phyloP scores from a whole-genome alignment of 2,888 invertebrate species.

The Agrilus cyanescens region DNA sequence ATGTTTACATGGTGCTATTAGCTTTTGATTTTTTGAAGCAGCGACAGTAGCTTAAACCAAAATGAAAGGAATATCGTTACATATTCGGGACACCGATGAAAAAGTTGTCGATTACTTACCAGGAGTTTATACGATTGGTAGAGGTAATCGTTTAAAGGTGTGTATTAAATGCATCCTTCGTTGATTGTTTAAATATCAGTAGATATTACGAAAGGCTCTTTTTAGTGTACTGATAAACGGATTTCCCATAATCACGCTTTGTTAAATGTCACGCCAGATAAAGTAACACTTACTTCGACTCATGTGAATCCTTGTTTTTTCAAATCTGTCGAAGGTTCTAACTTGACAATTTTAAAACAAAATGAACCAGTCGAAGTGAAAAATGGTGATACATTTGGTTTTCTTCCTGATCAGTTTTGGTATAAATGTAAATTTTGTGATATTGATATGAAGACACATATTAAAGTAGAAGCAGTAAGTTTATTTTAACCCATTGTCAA shows the following conservation, averaged over 20 bases:
- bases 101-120: not conserved
- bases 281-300: constrained; percentile 35
- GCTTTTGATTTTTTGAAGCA: too few relatives aligned
- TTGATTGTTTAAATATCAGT: not conserved
- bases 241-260: constrained; percentile 43
- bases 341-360: constrained; percentile 30
- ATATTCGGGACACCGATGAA: too few relatives aligned
- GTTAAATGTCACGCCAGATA: constrained; percentile 32
- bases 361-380: constrained; percentile 28
- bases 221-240: constrained; percentile 40
- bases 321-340: constrained; percentile 25
- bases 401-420: constrained; percentile 40
- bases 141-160: constrained; percentile 19
- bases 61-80: too few relatives aligned
- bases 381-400: constrained; percentile 42
- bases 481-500: too few relatives aligned
- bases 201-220: constrained; percentile 7
- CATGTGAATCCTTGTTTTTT: constrained; percentile 46
- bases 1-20: too few relatives aligned
- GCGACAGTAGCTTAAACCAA: too few relatives aligned
- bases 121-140: constrained; percentile 21
- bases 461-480: not conserved
- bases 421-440: constrained; percentile 33
- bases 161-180: constrained; percentile 9
- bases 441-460: constrained; percentile 8